Conservation (phyloP, 2,888 invertebrate species). For the Cyaniris semiargus region DNA sequence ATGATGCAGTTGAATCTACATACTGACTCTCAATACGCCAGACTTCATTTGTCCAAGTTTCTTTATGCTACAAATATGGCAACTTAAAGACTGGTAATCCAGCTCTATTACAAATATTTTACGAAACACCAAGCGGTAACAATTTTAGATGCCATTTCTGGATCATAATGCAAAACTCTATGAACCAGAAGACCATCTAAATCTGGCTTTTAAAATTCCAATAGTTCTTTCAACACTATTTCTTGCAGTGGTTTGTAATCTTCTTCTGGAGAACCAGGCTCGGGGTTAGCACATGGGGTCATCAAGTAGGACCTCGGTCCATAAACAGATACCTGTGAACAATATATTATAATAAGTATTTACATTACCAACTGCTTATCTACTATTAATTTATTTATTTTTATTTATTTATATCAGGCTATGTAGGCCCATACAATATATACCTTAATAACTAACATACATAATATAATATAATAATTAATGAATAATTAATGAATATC, state of each 20-base stretch:
- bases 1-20: not conserved
- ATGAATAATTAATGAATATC: no score
- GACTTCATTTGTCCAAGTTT: not conserved
- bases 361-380: not conserved
- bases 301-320: not conserved
- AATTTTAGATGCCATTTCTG: not conserved
- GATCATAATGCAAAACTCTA: not conserved
- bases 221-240: no score
- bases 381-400: no score
- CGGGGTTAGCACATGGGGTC: not conserved
- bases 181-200: no score
- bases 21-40: not conserved
- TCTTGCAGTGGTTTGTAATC: not conserved
- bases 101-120: not conserved
- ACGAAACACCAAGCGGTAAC: not conserved
- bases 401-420: no score
- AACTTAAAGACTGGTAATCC: not conserved
- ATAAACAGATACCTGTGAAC: not conserved
- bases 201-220: no score
- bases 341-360: no score
- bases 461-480: no score
- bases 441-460: no score
- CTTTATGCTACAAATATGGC: not conserved
- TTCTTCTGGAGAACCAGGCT: not conserved
- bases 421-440: no score